Base-by-base conservation (phyloP, 1,140 invertebrate species). In the Papilio machaon region DNA sequence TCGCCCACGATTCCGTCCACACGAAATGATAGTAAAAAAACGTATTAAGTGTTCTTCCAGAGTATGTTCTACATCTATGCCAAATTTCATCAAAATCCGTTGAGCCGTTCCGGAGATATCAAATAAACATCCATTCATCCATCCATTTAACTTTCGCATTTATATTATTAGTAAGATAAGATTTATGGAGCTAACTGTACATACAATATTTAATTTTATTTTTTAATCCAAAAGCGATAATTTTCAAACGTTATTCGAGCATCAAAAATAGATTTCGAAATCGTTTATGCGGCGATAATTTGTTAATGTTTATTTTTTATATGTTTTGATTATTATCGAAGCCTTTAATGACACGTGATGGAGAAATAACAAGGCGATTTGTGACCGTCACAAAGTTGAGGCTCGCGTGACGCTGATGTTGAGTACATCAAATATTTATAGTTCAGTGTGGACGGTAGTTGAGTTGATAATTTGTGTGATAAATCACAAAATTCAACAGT, bases 241-340 rank as follows among this genome's bases (percentile, higher is more conserved):
- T 64, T 19, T 60, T 1, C n/a, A n/a, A 60, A 60, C 8, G 9
- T 23, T 60, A 64, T 64, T 23, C 30, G 5, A 35, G 11, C 30
- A 35, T 70, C 64, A 70, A 38, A 70, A 70, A 70, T 30, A 70
- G 13, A 70, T 70, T 70, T 10, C 30, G 11, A 17, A 70, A 17
- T 70, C 64, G 64, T 70, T 70, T 70, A 70, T 11, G 30, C 23
- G 60, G 11, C 64, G 64, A 70, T 70, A 70, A 70, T 70, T 70
- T 70, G 64, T 70, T 70, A 35, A 70, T 70, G 23, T 64, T 64
- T 23, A 30, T 38, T 35, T 38, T 70, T 13, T 35, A 70, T 64
- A 64, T 23, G 23, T 35, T 70, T 70, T 70, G 64, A 70, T 70
- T 70, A 13, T 70, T 15, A 70, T 64, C 60, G 9, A 7, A 2